Conservation (phyloP, 2,113 vertebrate genomes). For the Ascaphus truei region DNA sequence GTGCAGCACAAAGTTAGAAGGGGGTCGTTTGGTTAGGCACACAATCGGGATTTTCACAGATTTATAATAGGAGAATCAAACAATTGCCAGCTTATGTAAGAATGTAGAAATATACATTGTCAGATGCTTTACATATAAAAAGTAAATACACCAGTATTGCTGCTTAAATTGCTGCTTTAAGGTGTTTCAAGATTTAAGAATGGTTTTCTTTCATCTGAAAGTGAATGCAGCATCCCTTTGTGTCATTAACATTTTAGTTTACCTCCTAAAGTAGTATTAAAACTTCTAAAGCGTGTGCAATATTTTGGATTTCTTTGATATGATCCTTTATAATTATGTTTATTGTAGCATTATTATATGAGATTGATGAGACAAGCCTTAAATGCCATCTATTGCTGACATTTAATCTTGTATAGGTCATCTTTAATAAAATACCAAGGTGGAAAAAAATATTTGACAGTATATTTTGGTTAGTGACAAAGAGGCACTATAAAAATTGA, state of each 20-base stretch:
- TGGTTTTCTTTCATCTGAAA: no score
- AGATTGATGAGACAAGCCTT: slow-evolving; percentile 45
- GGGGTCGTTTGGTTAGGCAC: no score
- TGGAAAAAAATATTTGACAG: slow-evolving; percentile 40
- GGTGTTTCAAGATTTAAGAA: no score
- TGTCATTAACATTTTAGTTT: neutral
- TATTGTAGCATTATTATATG: slow-evolving; percentile 48
- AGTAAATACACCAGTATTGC: no score
- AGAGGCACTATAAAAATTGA: slow-evolving; percentile 41
- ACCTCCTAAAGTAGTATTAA: neutral
- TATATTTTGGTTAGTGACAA: slow-evolving; percentile 49
- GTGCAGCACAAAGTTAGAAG: no score
- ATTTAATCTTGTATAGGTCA: slow-evolving; percentile 58
- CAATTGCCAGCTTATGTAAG: no score
- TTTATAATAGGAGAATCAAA: no score
- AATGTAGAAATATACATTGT: no score
- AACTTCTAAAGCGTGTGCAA: slow-evolving; percentile 22
- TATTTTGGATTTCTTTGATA: slow-evolving; percentile 46
- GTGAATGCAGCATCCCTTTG: neutral
- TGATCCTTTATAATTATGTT: slow-evolving; percentile 52
- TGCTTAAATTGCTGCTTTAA: no score
- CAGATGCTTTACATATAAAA: no score
- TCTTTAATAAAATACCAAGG: slow-evolving; percentile 49
- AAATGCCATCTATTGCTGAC: slow-evolving; percentile 52
- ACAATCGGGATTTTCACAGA: no score